Conservation (phyloP, 2,888 invertebrate genomes). For the Entomobrya multifasciata region DNA sequence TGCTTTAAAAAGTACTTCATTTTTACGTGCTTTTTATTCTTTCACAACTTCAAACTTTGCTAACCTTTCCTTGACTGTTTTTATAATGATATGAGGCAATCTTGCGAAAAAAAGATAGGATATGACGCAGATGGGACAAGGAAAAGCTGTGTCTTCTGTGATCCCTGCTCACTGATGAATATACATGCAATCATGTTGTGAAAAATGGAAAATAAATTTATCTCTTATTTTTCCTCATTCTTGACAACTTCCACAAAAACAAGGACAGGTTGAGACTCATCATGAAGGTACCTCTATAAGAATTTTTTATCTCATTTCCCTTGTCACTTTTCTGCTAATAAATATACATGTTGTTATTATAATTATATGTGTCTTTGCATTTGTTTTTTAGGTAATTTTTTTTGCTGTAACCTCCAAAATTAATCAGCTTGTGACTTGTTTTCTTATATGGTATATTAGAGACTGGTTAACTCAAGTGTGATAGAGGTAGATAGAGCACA, state of each 20-base stretch:
- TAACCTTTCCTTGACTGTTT: constrained; percentile 2
- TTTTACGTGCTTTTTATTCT: constrained; percentile 35
- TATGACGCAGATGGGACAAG: constrained; percentile 26
- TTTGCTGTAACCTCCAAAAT: no score
- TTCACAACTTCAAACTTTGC: not conserved
- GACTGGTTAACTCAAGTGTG: constrained; percentile 35
- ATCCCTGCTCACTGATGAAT: not conserved
- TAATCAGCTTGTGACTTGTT: no score
- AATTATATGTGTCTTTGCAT: no score
- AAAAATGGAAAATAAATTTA: constrained; percentile 18
- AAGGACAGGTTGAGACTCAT: not conserved
- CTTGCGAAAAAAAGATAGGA: constrained; percentile 43
- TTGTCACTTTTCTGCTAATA: no score
- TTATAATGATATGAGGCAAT: constrained; percentile 47
- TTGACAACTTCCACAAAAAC: not conserved
- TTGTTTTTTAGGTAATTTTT: no score
- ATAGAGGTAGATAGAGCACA: constrained; percentile 28
- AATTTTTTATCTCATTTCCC: no score
- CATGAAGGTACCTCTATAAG: no score
- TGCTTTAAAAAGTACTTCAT: constrained; percentile 18
- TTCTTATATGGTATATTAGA: no score
- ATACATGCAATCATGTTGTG: not conserved
- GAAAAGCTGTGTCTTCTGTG: not conserved
- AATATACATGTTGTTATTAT: no score
- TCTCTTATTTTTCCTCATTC: no score